phyloP scores from a whole-genome alignment of 2,113 vertebrate genomes.

The Daubentonia madagascariensis region DNA sequence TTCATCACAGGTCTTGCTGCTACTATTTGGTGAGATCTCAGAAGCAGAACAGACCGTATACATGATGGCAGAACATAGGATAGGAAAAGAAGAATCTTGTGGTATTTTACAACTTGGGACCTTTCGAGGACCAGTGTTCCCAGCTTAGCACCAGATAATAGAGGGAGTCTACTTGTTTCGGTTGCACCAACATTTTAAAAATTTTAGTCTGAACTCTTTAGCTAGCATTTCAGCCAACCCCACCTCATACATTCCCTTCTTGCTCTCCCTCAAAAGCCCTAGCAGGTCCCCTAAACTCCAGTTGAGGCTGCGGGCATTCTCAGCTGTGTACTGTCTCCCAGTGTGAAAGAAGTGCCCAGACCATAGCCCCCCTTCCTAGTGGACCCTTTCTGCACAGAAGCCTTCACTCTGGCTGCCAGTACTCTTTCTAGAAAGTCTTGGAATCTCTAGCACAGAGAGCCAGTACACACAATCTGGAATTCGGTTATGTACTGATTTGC shows the following conservation, averaged over 20 bases:
- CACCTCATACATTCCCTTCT: accelerated
- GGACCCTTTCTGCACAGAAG: not conserved
- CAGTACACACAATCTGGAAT: not conserved
- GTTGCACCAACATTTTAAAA: too few relatives aligned
- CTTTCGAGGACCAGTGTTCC: not conserved
- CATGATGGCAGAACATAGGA: accelerated
- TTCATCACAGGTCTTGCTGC: not conserved
- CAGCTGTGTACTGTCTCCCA: not conserved
- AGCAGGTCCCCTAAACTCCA: not conserved
- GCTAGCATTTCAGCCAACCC: not conserved
- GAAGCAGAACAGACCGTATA: not conserved
- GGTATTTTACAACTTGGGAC: not conserved
- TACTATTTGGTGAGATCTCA: not conserved
- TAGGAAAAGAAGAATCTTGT: not conserved
- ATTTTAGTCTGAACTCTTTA: not conserved
- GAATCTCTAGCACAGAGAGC: not conserved
- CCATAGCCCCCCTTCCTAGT: not conserved
- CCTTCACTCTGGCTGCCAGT: not conserved
- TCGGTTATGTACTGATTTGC: accelerated
- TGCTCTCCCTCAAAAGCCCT: not conserved
- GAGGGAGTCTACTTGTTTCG: not conserved
- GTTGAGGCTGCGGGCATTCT: not conserved
- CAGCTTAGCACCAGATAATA: not conserved
- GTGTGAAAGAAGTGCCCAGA: not conserved
- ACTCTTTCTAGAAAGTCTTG: not conserved